A percentile compares a stretch with the other conserved stretches of the same genome.
Conservation (phyloP, 2,113 vertebrate genomes). For the Scomber colias region DNA sequence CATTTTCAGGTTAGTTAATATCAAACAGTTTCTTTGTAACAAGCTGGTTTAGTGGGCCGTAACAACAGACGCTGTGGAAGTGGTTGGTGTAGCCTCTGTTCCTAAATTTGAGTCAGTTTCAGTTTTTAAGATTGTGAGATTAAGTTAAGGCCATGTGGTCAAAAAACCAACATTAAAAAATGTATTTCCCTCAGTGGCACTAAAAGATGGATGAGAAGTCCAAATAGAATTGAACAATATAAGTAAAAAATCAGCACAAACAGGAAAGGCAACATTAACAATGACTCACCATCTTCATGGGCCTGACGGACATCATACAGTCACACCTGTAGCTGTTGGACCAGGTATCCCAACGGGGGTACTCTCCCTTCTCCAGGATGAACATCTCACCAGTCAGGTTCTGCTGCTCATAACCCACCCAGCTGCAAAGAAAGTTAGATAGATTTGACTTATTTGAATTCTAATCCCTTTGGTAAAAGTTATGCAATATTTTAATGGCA, state of each 20-base stretch:
- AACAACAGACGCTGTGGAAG: background rate
- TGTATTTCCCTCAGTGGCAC: background rate
- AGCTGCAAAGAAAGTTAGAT: slow-evolving; percentile 67
- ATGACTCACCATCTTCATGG: slow-evolving; percentile 85
- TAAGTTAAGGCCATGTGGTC: too few species aligned
- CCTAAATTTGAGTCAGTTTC: background rate
- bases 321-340: slow-evolving; percentile 89
- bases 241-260: background rate
- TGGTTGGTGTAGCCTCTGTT: background rate
- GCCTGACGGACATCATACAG: slow-evolving; percentile 86
- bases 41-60: background rate
- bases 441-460: background rate
- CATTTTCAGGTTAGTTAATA: background rate
- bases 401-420: slow-evolving; percentile 88
- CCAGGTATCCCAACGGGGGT: slow-evolving; percentile 90
- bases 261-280: background rate
- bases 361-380: slow-evolving; percentile 89
- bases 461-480: background rate
- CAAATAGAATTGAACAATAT: background rate
- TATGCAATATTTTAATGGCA: background rate
- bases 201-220: background rate
- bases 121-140: background rate
- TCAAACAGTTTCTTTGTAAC: background rate
- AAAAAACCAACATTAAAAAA: slow-evolving; percentile 13
- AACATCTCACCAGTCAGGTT: slow-evolving; percentile 89